Conservation (phyloP, 2,888 invertebrate genomes). For the Euplagia quadripunctaria region DNA sequence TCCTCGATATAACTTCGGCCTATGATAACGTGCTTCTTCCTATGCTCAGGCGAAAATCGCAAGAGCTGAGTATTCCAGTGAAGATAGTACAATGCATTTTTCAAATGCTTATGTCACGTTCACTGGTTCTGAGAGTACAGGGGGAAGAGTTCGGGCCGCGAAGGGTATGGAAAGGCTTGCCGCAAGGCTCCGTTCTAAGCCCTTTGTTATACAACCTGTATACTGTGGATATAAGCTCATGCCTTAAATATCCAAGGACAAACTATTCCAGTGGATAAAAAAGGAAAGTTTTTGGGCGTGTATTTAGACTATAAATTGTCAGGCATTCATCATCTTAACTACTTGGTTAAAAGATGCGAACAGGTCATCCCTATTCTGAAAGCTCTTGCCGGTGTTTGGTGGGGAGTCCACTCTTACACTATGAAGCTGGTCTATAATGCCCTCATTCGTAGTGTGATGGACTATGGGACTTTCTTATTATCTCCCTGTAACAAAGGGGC, state of each 20-base stretch:
- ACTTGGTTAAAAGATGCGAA: not conserved
- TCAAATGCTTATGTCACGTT: not conserved
- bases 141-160: not conserved
- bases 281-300: not conserved
- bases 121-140: not conserved
- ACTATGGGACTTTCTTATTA: no score
- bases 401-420: no score
- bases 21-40: no score
- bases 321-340: not conserved
- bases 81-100: no score
- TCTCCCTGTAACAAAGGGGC: no score
- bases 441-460: no score
- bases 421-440: no score
- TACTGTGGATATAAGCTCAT: no score
- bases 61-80: no score
- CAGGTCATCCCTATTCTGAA: not conserved
- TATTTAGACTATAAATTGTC: not conserved
- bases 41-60: no score
- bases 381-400: no score
- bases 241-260: not conserved
- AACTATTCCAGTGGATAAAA: not conserved
- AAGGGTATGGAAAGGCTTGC: not conserved
- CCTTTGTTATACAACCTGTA: no score
- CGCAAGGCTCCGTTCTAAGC: not conserved
- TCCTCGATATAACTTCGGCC: not conserved